Evolutionary conservation across 2,797 vertebrate species (phyloP).

Genomic region (Oreonectes daqikongensis): DNA sequence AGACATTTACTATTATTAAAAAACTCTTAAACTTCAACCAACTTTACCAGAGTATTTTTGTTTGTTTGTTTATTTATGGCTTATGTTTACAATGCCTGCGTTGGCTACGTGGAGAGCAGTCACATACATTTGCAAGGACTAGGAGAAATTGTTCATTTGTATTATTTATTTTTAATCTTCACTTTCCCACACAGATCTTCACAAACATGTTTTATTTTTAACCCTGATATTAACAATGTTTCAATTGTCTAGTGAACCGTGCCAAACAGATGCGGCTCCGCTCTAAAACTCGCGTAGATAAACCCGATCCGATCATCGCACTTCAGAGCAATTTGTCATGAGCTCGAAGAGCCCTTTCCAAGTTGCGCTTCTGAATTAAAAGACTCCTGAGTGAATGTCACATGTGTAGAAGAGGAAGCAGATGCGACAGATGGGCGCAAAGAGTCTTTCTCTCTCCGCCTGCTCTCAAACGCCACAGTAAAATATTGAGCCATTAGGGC

Average conservation of each 20-base stretch:
- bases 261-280: conserved; percentile 37
- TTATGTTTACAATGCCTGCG: neutral
- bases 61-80: neutral
- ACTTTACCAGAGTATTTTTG: neutral
- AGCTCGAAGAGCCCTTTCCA: conserved; percentile 38
- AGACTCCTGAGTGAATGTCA: conserved; percentile 48
- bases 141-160: no score
- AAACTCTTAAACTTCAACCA: neutral
- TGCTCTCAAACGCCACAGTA: conserved; percentile 54
- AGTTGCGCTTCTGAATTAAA: conserved; percentile 54
- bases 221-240: neutral
- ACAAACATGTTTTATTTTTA: conserved; percentile 5
- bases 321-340: conserved; percentile 50
- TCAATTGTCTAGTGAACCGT: neutral
- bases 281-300: neutral
- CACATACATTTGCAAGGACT: neutral
- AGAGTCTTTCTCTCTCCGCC: conserved; percentile 13
- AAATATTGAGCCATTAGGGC: conserved; percentile 62
- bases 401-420: conserved; percentile 48
- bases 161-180: neutral
- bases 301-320: conserved; percentile 38
- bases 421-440: conserved; percentile 55
- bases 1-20: neutral
- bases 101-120: neutral
- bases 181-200: neutral